These are phyloP conservation scores for Deilephila elpenor DNA, from an alignment of 2,888 invertebrate species.

Conservation along the genomic window DNA sequence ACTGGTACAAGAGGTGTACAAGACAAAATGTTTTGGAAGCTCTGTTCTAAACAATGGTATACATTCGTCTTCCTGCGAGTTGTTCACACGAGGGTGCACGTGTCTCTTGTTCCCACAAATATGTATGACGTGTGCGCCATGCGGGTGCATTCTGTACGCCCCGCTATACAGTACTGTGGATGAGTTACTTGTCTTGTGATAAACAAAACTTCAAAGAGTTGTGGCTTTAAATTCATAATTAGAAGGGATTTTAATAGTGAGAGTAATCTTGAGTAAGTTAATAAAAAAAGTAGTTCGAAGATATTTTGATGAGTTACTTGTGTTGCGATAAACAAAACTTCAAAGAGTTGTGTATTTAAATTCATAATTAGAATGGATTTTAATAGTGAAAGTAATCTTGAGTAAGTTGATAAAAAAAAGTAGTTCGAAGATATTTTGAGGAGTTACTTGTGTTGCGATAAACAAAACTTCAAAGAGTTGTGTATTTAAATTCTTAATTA, in stretches of 20 bases:
- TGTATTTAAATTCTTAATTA: neutral
- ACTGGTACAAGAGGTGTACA: too few relatives aligned
- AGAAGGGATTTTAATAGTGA: too few relatives aligned
- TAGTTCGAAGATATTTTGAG: neutral
- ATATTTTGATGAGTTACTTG: slow-evolving; percentile 7
- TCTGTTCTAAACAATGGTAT: slow-evolving; percentile 48
- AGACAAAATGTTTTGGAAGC: slow-evolving; percentile 17
- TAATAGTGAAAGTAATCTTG: too few relatives aligned
- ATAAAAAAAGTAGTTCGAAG: too few relatives aligned
- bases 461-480: neutral
- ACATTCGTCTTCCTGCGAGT: slow-evolving; percentile 54
- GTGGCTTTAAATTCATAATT: neutral
- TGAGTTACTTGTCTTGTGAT: slow-evolving; percentile 10
- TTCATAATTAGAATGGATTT: neutral
- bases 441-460: slow-evolving; percentile 7
- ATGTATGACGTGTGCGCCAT: slow-evolving; percentile 50
- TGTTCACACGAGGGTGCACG: slow-evolving; percentile 72
- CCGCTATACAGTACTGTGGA: neutral
- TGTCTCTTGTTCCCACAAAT: slow-evolving; percentile 52
- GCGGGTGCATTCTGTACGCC: slow-evolving; percentile 67
- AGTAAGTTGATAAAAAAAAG: too few relatives aligned
- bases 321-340: neutral
- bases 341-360: neutral
- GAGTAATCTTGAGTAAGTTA: too few relatives aligned
- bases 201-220: neutral